Evolutionary conservation across 2,797 vertebrate species (phyloP).

Genomic region (Rhyacichthys aspro): DNA sequence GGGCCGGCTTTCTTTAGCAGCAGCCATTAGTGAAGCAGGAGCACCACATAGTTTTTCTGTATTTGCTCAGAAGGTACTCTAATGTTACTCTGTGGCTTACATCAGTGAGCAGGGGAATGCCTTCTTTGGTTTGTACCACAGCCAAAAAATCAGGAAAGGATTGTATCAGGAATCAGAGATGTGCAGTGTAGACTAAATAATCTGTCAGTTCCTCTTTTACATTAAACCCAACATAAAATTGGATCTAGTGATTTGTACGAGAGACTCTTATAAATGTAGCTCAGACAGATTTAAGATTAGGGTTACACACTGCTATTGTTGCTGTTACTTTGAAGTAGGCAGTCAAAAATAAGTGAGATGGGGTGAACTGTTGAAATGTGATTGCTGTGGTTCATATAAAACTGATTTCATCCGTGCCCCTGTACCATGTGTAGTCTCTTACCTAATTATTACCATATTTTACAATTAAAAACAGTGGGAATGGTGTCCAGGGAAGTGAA

Average conservation of each 20-base stretch:
- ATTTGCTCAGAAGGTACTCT: constrained; percentile 35
- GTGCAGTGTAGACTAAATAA: not conserved
- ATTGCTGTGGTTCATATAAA: too few relatives aligned
- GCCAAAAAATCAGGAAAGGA: constrained; percentile 23
- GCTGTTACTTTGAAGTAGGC: too few relatives aligned
- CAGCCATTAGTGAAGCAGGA: constrained; percentile 14
- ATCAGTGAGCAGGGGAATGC: constrained; percentile 22
- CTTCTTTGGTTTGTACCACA: constrained; percentile 1
- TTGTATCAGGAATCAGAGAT: constrained; percentile 11
- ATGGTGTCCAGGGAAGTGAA: too few relatives aligned
- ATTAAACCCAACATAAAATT: constrained; percentile 4
- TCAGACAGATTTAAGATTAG: not conserved
- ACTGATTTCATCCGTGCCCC: too few relatives aligned
- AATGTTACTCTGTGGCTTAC: constrained; percentile 14
- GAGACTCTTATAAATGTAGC: not conserved
- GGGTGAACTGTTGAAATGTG: too few relatives aligned
- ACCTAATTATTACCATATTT: too few relatives aligned
- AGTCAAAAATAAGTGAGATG: too few relatives aligned
- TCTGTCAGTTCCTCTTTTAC: constrained; percentile 24
- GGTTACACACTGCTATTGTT: too few relatives aligned
- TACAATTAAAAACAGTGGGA: too few relatives aligned
- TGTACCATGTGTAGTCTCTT: too few relatives aligned
- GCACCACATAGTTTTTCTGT: constrained; percentile 36
- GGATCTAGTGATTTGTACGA: not conserved
- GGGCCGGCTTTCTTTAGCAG: constrained; percentile 46